phyloP scores from a whole-genome alignment of 2,113 vertebrate genomes.

The Tenrec ecaudatus region DNA sequence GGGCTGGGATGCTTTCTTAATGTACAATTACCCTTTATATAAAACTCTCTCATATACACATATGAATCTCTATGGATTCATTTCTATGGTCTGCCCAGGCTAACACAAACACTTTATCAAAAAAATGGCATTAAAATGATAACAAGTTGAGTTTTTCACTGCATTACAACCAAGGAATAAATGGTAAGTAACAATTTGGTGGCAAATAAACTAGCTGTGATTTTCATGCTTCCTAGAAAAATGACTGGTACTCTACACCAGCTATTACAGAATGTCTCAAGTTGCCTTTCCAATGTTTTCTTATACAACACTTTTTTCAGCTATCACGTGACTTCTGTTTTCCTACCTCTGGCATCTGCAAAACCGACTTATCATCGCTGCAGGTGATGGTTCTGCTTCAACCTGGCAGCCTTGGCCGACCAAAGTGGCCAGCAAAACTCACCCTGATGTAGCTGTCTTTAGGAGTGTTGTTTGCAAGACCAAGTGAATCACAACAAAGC shows the following conservation, averaged over 20 bases:
- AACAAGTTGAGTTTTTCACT: constrained; percentile 7
- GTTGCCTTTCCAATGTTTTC: background rate
- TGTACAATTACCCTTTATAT: too few species aligned
- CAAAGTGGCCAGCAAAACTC: background rate
- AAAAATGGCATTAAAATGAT: background rate
- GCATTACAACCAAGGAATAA: background rate
- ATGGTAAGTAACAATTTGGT: background rate
- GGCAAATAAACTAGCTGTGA: background rate
- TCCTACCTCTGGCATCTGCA: background rate
- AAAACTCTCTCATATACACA: too few species aligned
- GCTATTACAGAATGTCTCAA: background rate
- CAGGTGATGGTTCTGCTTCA: background rate
- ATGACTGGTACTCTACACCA: background rate
- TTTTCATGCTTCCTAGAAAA: background rate
- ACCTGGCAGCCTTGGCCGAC: background rate
- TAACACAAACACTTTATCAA: background rate
- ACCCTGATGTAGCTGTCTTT: background rate
- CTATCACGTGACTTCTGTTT: background rate
- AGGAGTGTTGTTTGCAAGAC: too few species aligned
- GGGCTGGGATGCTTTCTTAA: too few species aligned
- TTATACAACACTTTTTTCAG: background rate
- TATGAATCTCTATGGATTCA: too few species aligned
- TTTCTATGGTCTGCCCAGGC: too few species aligned
- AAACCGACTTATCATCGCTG: background rate
- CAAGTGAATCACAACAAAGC: background rate